Conservation (phyloP, 2,113 vertebrate species). For the Galemys pyrenaicus region DNA sequence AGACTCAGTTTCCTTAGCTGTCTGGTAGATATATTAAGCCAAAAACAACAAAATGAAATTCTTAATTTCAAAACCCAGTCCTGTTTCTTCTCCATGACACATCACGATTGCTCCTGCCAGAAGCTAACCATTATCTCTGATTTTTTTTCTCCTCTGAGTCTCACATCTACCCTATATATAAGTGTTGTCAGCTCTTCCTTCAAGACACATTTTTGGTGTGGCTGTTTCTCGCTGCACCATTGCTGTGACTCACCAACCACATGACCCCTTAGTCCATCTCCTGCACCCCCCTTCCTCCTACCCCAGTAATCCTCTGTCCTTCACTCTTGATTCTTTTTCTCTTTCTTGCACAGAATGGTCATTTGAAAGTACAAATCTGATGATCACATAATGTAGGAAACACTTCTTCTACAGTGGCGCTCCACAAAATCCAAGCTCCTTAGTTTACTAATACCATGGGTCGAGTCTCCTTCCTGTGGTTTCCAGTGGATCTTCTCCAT, state of each 20-base stretch:
- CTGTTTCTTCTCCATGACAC: not conserved
- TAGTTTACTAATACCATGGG: not conserved
- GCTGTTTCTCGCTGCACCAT: not conserved
- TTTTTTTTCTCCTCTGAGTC: not conserved
- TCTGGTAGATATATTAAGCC: not conserved
- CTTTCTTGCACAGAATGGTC: not conserved
- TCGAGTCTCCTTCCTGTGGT: not conserved
- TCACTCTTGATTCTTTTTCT: not conserved
- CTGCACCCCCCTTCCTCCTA: not conserved
- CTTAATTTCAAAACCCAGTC: not conserved
- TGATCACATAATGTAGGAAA: not conserved
- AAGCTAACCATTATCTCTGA: not conserved
- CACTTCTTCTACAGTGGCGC: not conserved
- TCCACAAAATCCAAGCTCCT: not conserved
- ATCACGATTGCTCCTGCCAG: not conserved
- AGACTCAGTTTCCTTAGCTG: not conserved
- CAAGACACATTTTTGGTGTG: not conserved
- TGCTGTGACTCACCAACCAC: accelerated
- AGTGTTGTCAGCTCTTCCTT: not conserved
- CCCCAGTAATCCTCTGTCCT: not conserved
- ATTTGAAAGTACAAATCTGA: not conserved
- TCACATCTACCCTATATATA: not conserved
- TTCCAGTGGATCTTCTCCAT: not conserved
- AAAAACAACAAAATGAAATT: not conserved
- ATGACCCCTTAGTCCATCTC: not conserved